Percentiles rank a stretch among this genome's conserved stretches.
phyloP scores from a whole-genome alignment of 1,140 invertebrate genomes.

The Epicauta chinensis region DNA sequence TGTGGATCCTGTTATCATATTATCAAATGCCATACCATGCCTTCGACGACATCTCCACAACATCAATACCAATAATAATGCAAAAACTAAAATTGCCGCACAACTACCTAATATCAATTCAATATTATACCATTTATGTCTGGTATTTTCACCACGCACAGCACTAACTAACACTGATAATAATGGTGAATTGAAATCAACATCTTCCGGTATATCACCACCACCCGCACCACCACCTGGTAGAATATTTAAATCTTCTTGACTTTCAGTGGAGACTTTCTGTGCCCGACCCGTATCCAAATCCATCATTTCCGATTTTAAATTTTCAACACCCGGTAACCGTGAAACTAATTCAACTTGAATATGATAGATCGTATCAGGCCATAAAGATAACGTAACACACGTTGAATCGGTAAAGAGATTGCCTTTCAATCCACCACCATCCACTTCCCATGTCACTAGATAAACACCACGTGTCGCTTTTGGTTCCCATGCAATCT shows the following conservation, averaged over 20 bases:
- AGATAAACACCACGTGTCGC: slow-evolving; percentile 60
- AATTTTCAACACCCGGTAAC: slow-evolving; percentile 51
- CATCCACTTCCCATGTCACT: slow-evolving; percentile 77
- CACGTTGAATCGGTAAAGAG: slow-evolving; percentile 72
- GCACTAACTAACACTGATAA: slow-evolving; percentile 53
- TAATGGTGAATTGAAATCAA: slow-evolving; percentile 47
- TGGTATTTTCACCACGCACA: slow-evolving; percentile 49
- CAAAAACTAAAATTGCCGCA: slow-evolving; percentile 51
- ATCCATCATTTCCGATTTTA: slow-evolving; percentile 56
- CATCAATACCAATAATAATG: slow-evolving; percentile 46
- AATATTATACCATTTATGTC: slow-evolving; percentile 46
- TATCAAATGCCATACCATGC: slow-evolving; percentile 49
- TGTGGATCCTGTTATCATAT: slow-evolving; percentile 51
- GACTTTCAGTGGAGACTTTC: slow-evolving; percentile 53
- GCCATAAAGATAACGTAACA: slow-evolving; percentile 71
- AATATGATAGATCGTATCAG: slow-evolving; percentile 71
- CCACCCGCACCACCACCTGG: slow-evolving; percentile 13
- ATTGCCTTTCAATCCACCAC: slow-evolving; percentile 74
- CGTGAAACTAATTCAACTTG: slow-evolving; percentile 61
- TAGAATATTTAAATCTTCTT: slow-evolving; percentile 49
- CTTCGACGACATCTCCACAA: slow-evolving; percentile 49
- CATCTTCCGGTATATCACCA: slow-evolving; percentile 37
- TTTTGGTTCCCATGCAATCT: slow-evolving; percentile 66
- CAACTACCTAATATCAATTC: slow-evolving; percentile 49
- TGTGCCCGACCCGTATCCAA: slow-evolving; percentile 54